phyloP scores from a whole-genome alignment of 2,888 invertebrate genomes.

The Clitarchus hookeri region DNA sequence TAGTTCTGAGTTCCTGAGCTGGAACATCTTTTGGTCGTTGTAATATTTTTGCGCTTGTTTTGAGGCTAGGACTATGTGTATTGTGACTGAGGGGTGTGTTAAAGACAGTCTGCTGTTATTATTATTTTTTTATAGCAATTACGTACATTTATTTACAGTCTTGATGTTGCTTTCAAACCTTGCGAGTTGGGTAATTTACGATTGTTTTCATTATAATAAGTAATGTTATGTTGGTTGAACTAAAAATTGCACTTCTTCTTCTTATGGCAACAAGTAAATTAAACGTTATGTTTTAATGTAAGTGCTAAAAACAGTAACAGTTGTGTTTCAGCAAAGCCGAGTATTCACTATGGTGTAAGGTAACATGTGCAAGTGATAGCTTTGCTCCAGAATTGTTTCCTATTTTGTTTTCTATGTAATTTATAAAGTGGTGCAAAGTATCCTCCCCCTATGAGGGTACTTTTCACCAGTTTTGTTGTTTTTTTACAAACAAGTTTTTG shows the following conservation, averaged over 20 bases:
- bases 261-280: background rate
- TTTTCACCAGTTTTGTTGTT: background rate
- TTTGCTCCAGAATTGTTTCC: background rate
- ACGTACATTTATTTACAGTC: background rate
- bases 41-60: background rate
- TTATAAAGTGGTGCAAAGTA: background rate
- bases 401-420: background rate
- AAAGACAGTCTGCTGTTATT: background rate
- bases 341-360: background rate
- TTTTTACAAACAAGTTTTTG: background rate
- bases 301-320: background rate
- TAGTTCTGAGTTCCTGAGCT: background rate
- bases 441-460: background rate
- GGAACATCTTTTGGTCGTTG: background rate
- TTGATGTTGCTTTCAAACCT: background rate
- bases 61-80: too few relatives aligned
- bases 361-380: background rate
- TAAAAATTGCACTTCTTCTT: background rate
- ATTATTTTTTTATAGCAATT: background rate
- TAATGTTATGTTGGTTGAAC: background rate
- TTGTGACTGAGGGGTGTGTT: background rate
- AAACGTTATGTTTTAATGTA: background rate
- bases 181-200: background rate
- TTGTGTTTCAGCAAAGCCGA: background rate
- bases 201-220: background rate